A percentile compares a stretch with the other conserved stretches of the same genome.
Conservation (phyloP, 2,888 invertebrate genomes). For the Tuta absoluta region DNA sequence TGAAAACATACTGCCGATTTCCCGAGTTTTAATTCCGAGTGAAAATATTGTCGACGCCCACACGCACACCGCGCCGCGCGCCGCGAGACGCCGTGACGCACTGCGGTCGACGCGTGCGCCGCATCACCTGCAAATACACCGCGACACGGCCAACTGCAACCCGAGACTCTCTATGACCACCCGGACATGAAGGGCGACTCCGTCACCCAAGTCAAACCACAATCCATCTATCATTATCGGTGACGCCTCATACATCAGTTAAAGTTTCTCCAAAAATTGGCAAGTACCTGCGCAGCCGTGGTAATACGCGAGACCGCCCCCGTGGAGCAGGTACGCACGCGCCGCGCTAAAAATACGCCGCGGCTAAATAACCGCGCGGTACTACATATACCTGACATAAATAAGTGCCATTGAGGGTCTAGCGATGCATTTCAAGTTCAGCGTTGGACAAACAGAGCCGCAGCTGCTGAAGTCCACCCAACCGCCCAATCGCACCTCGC, state of each 20-base stretch:
- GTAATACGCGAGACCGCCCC: constrained; percentile 44
- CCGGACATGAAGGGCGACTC: neutral
- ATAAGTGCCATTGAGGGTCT: constrained; percentile 37
- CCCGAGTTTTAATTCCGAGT: constrained; percentile 62
- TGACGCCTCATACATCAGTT: constrained; percentile 63
- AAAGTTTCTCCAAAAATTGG: constrained; percentile 62
- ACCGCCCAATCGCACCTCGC: neutral
- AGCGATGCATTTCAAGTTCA: constrained; percentile 19
- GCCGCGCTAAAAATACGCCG: constrained; percentile 48
- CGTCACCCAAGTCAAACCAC: neutral
- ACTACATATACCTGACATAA: constrained; percentile 45
- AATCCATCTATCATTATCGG: constrained; percentile 53
- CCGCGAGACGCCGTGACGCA: constrained; percentile 61
- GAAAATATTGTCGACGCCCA: constrained; percentile 71
- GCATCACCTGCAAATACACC: constrained; percentile 61
- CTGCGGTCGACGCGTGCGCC: constrained; percentile 52
- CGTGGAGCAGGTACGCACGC: constrained; percentile 54
- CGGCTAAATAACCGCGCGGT: constrained; percentile 28
- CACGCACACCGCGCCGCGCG: constrained; percentile 50
- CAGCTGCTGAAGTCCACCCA: neutral
- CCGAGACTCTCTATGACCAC: neutral
- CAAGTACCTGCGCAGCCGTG: constrained; percentile 54
- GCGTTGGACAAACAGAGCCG: neutral
- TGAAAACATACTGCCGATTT: constrained; percentile 71
- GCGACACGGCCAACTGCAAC: neutral